Evolutionary conservation across 1,140 invertebrate species (phyloP), one percentile per base, ranked within the genome.

Genomic region (Leptinotarsa texana): DNA sequence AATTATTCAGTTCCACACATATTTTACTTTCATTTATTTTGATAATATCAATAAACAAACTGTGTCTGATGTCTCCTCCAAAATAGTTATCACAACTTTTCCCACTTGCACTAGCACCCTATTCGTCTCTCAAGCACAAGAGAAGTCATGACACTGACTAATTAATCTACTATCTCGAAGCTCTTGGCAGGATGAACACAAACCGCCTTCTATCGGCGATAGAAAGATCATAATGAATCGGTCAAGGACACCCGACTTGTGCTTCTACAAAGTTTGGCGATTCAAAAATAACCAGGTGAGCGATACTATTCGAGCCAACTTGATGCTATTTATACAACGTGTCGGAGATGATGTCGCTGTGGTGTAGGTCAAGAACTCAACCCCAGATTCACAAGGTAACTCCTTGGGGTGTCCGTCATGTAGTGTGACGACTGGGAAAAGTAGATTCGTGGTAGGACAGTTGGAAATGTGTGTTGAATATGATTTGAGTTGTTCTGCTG

Each of bases 191-290:
- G 51, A 57, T 18, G 51, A 57, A 57, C 6, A n/a, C 51, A 57
- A 57, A 57, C 51, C 51, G 51, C 51, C n/a, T 57, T n/a, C 51
- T 18, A 57, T 57, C 51, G 15, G n/a, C n/a, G 51, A 57, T 57
- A 57, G 51, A 57, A 17, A 57, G 15, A 57, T 15, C 51, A 57
- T 17, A 15, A 13, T 15, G 51, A n/a, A 57, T 67, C 65, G 65
- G 65, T 67, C 65, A 67, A 67, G 65, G 65, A 67, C 24, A 18
- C 22, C 27, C 42, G 24, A 22, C 17, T 18, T 66, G 65, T 66
- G 18, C 2, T 67, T 67, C 24, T 15, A 67, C 65, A 67, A 67
- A 67, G 65, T 67, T 67, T 67, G 65, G 65, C 65, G 65, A 67
- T 67, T 67, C 3, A 67, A 67, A 67, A 67, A 67, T 67, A 67